A percentile compares a stretch with the other conserved stretches of the same genome.
Evolutionary conservation across 2,113 vertebrate genomes (phyloP).

Genomic region (Brachypteracias leptosomus): DNA sequence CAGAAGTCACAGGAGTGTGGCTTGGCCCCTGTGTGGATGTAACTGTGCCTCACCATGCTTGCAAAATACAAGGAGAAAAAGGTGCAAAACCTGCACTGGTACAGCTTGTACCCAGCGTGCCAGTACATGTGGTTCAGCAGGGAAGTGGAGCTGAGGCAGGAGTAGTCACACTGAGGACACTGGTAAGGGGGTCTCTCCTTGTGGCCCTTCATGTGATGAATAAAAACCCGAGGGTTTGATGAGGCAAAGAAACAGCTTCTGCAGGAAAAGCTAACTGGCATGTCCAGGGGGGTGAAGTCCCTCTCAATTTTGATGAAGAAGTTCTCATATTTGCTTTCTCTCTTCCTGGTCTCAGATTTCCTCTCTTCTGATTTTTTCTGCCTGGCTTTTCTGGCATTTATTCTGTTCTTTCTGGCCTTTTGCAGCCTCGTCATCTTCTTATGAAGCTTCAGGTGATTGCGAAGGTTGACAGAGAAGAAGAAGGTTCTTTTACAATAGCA

Average conservation of each 20-base stretch:
- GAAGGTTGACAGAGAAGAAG: slow-evolving; percentile 31
- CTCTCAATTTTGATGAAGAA: slow-evolving; percentile 46
- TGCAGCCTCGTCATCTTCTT: neutral
- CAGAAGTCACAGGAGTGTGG: slow-evolving; percentile 10
- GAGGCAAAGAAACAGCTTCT: slow-evolving; percentile 45
- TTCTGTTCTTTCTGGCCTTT: slow-evolving; percentile 14
- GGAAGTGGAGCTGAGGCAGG: neutral
- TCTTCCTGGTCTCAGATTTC: neutral
- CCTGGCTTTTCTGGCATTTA: neutral
- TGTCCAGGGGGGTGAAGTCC: neutral
- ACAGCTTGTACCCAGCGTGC: slow-evolving; percentile 58
- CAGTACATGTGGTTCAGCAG: slow-evolving; percentile 60
- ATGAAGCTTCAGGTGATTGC: slow-evolving; percentile 36
- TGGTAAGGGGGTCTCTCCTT: slow-evolving; percentile 25
- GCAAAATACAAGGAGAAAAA: slow-evolving; percentile 16
- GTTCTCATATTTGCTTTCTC: slow-evolving; percentile 26
- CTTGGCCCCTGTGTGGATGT: neutral
- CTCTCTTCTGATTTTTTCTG: neutral
- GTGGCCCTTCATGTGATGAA: slow-evolving; percentile 46
- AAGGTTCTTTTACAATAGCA: slow-evolving; percentile 47
- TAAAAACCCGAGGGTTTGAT: slow-evolving; percentile 23
- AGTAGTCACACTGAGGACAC: slow-evolving; percentile 53
- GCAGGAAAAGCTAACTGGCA: slow-evolving; percentile 46
- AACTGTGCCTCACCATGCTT: slow-evolving; percentile 59
- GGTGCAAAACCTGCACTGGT: slow-evolving; percentile 56